A percentile compares a stretch with the other conserved stretches of the same genome.
phyloP scores from a whole-genome alignment of 2,797 vertebrate genomes.

The Galaxias olidus region DNA sequence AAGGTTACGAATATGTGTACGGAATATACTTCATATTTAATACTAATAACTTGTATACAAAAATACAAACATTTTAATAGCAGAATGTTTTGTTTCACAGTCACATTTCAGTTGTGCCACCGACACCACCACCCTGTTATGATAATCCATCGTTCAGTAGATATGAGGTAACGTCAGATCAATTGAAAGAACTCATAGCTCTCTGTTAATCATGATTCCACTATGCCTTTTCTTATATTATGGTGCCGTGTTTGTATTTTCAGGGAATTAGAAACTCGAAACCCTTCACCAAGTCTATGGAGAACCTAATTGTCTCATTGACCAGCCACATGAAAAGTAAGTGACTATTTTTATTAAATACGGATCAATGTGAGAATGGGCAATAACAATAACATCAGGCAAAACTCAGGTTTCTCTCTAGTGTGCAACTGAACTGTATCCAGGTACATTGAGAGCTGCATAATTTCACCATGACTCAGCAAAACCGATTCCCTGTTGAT shows the following conservation, averaged over 20 bases:
- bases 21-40: not conserved
- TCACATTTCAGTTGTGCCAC: slow-evolving; percentile 86
- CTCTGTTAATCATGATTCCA: no score
- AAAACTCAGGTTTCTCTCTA: not conserved
- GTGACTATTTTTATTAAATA: slow-evolving; percentile 43
- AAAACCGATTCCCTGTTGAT: not conserved
- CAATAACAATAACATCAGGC: not conserved
- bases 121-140: slow-evolving; percentile 85
- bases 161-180: slow-evolving; percentile 66
- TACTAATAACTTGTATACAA: not conserved
- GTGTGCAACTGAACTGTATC: no score
- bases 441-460: no score
- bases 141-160: slow-evolving; percentile 55
- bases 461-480: no score
- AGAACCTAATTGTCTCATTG: slow-evolving; percentile 83
- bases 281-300: slow-evolving; percentile 87
- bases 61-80: not conserved
- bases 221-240: not conserved
- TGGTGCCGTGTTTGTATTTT: slow-evolving; percentile 32
- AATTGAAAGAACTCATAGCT: not conserved
- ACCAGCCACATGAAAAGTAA: slow-evolving; percentile 86
- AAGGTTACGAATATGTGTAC: not conserved
- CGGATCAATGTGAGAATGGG: not conserved
- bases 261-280: slow-evolving; percentile 76
- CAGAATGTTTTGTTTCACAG: slow-evolving; percentile 57